Conservation (phyloP, 2,888 invertebrate genomes). For the Hydrotaea diabolus region DNA sequence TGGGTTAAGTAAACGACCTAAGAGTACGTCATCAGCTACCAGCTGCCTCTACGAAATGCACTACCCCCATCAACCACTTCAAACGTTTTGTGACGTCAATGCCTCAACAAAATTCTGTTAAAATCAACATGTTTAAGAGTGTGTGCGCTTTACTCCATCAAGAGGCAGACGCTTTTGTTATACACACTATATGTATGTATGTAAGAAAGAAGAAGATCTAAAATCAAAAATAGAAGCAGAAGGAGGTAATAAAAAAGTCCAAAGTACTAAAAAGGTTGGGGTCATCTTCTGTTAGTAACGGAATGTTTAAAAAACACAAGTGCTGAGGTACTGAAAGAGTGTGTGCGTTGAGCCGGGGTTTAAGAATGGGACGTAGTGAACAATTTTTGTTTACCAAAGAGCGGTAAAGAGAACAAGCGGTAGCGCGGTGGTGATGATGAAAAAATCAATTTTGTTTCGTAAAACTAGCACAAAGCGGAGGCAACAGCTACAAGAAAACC, state of each 20-base stretch:
- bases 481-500: background rate
- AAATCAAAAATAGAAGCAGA: conserved; percentile 5
- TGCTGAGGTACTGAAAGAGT: background rate
- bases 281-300: conserved; percentile 4
- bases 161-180: background rate
- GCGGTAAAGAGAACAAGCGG: background rate
- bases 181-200: conserved; percentile 6
- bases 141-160: background rate
- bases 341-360: background rate
- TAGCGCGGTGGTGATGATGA: background rate
- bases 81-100: conserved; percentile 53
- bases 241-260: conserved; percentile 27
- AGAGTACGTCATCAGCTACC: conserved; percentile 29
- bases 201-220: background rate
- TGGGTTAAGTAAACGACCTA: conserved; percentile 48
- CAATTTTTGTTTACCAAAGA: background rate
- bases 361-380: background rate
- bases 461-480: conserved; percentile 30
- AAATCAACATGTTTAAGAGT: conserved; percentile 38
- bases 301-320: background rate
- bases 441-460: conserved; percentile 45
- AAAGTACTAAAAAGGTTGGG: conserved; percentile 43
- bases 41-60: background rate
- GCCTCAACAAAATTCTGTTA: conserved; percentile 4
- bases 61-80: background rate